Percentiles rank a stretch among this genome's conserved stretches.
Evolutionary conservation across 2,888 invertebrate genomes (phyloP).

Genomic region (Eupithecia exiguata): DNA sequence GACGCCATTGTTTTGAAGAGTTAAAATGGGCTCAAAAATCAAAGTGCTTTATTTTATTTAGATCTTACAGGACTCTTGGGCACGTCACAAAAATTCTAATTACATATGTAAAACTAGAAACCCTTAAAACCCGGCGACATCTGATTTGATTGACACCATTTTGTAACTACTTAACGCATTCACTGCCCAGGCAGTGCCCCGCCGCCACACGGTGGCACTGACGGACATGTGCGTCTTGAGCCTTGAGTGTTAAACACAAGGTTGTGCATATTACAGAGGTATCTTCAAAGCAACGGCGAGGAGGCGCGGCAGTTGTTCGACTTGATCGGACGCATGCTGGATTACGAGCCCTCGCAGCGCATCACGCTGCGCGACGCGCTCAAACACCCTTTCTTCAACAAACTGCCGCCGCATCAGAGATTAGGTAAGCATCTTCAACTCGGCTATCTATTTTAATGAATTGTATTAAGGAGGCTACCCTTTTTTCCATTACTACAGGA

Average conservation of each 20-base stretch:
- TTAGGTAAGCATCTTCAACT: slow-evolving; percentile 60
- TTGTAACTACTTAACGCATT: not conserved
- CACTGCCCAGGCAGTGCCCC: no score
- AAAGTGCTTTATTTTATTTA: no score
- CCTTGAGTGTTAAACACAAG: not conserved
- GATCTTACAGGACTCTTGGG: no score
- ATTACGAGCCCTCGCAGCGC: slow-evolving; percentile 96
- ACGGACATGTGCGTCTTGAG: no score
- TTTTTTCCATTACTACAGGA: not conserved
- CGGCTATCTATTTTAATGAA: not conserved
- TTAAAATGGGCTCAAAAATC: no score
- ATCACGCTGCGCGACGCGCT: slow-evolving; percentile 95
- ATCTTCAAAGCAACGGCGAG: slow-evolving; percentile 92
- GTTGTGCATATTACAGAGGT: slow-evolving; percentile 86
- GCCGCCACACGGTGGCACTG: no score
- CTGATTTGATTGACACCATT: not conserved
- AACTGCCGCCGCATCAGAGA: slow-evolving; percentile 90
- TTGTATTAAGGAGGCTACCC: not conserved
- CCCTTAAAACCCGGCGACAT: no score
- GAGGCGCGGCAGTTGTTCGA: slow-evolving; percentile 98
- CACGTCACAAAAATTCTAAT: no score
- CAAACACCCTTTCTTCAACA: slow-evolving; percentile 96
- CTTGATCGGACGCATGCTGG: slow-evolving; percentile 97
- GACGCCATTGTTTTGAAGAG: no score
- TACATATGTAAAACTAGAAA: no score